Base-by-base conservation (phyloP, 2,888 invertebrate genomes). In the Elmis aenea region DNA sequence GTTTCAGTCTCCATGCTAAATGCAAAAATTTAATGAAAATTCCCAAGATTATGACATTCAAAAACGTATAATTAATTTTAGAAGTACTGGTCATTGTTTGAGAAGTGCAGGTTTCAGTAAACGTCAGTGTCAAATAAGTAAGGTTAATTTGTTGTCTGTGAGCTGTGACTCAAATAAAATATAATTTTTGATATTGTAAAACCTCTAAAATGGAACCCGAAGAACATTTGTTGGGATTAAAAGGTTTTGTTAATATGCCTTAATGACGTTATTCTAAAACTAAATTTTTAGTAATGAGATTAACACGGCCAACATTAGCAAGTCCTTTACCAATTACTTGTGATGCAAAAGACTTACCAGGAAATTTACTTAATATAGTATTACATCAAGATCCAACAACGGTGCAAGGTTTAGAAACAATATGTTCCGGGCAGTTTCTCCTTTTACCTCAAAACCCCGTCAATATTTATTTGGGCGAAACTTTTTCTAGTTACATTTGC, bases 401-500 rank as follows among this genome's bases (percentile, higher is more conserved):
- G 15, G 84, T 89, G 1, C 76, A 78, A 40, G 85, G 85, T 35
- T 77, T 88, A 61, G 89, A 90, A 68, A 84, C 86, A 0, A 70
- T 88, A 33, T 80, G 83, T n/a, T 75, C 87, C 33, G 93, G 94
- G 1, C 90, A 94, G 58, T 89, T 94, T 63, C 74, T 97, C 57
- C 74, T 95, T 36, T 71, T 97, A 31, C 97, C 97, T 8, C 96
- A 96, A 71, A 93, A 90, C 65, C 96, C 97, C 69, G 96, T 96
- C 3, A 96, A 93, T 64, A 95, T 99, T 55, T 97, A 96, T 66
- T 73, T 99, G 26, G 99, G 95, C 10, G 97, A 99, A 75, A 96
- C 94, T 8, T 97, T 99, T 71, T 90, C 96, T 2, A 94, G 96
- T 64, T 96, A 95, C 63, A 85, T 99, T 40, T 94, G 93, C 69